phyloP scores from a whole-genome alignment of 35 echinoderm and acorn worm genomes.

The Nesometra sesokonis region DNA sequence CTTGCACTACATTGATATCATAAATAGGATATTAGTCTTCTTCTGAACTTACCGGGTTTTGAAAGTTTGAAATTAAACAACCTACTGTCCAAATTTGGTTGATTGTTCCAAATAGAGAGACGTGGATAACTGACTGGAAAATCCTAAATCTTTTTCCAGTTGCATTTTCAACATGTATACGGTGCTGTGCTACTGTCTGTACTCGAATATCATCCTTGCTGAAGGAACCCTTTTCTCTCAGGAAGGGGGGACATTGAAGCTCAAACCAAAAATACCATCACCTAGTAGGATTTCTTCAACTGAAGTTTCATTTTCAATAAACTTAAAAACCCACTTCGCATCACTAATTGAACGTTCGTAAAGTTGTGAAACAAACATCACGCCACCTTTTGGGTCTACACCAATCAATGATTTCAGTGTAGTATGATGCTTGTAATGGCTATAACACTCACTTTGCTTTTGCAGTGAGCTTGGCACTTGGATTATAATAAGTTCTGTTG shows the following conservation, averaged over 20 bases:
- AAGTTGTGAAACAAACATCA: conserved; percentile 21
- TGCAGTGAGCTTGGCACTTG: conserved; percentile 16
- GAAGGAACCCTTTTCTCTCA: conserved; percentile 6
- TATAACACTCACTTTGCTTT: conserved; percentile 8
- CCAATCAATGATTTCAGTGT: conserved; percentile 7
- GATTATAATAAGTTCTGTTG: conserved; percentile 4
- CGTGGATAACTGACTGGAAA: neutral
- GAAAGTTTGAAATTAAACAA: too few relatives aligned
- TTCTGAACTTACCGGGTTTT: too few relatives aligned
- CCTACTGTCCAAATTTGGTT: neutral
- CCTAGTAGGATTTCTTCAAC: neutral
- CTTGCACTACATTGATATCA: too few relatives aligned
- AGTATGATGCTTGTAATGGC: conserved; percentile 17
- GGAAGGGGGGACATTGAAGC: conserved; percentile 2
- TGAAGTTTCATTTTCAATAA: neutral
- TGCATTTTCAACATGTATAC: neutral
- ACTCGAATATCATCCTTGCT: neutral
- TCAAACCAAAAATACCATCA: neutral
- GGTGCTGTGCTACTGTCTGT: conserved; percentile 5
- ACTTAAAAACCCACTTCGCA: conserved; percentile 1
- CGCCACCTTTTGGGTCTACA: neutral
- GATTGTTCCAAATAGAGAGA: neutral
- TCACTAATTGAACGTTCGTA: conserved; percentile 7
- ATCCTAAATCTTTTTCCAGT: neutral
- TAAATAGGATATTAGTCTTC: too few relatives aligned